Base-by-base conservation (phyloP, 2,888 invertebrate genomes). In the Drosophila kokeensis region DNA sequence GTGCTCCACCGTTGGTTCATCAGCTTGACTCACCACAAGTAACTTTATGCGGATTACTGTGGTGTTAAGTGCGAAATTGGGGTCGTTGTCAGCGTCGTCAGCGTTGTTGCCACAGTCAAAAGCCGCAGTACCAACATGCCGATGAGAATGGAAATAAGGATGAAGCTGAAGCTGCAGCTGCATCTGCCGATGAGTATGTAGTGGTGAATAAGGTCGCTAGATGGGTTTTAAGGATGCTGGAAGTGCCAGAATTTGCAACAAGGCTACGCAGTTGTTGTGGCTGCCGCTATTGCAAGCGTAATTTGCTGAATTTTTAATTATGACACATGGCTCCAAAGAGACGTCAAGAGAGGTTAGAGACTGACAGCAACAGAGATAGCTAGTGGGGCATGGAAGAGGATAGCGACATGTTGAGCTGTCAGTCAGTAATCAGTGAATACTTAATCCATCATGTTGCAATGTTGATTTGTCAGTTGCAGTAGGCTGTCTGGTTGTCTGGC, bases 301-400 rank as follows among this genome's bases (percentile, higher is more conserved):
- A 83, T 87, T 80, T 82, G 73, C 69, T 82, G 80, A 84, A 87
- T 87, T 87, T 87, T 87, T 84, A 87, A 87, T 84, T 84, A 82
- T 78, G 75, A 69, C 72, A 78, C 75, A 71, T 63, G 61, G 58
- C 61, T 61, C 57, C 66, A 71, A 49, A 40, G 58, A 30, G 27
- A 18, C 71, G 24, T 34, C 21, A 5, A 32, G 8, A 55, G 38
- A 32, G 57, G 38, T 27, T 27, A 50, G 27, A 21, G 10, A 48
- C 36, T 29, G 55, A 36, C 54, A 65, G 54, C n/a, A 34, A 55
- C 27, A 40, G 11, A 68, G 36, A 62, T 27, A n/a, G 42, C 40
- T 4, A 40, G 40, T n/a, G 13, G 13, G 18, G 11, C 13, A 15
- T n/a, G 13, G 36, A 13, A 32, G 11, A 13, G 18, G 21, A 27